Evolutionary conservation across 1,140 invertebrate genomes (phyloP), one percentile per base, ranked within the genome.

Genomic region (Protaetia brevitarsis): DNA sequence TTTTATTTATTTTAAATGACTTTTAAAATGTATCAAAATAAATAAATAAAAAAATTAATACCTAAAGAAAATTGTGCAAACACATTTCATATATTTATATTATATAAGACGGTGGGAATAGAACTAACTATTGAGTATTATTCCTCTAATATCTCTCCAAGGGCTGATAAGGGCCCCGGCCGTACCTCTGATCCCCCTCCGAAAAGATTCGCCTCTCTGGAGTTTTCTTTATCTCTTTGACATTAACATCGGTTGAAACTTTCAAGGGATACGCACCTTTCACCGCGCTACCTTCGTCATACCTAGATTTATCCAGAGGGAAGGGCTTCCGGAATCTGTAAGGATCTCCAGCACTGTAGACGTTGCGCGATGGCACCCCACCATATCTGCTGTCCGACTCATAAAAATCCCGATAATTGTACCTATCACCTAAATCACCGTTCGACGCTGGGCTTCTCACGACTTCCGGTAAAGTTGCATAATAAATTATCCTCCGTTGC

Each of bases 401-500:
- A 26, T 69, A 72, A 23, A 60, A 60, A 36, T 69, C 67, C 28
- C 66, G 56, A 56, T 72, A 66, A 29, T 63, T 29, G 29, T 70
- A 71, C 56, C 68, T 65, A 51, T 71, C 69, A 34, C 69, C 68
- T 11, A 72, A 64, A 56, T 70, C 68, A 2, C 67, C 66, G 63
- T 77, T 77, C 3, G 41, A 1, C 11, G 79, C 76, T 1, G 79
- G 77, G 5, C 73, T 77, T 29, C 80, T 72, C 0, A 80, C 76
- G 30, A 82, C 75, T 71, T 82, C 81, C 2, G 81, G 81, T 7
- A 82, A 69, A 66, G 80, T 80, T 29, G 81, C 81, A 63, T 82
- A 82, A 66, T 82, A 82, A 31, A 80, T 76, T 16, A 82, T 80
- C 13, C 81, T 72, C 3, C 76, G 72, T 58, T 79, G 76, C 56